These are phyloP conservation scores for Crioceris asparagi DNA, from an alignment of 2,888 invertebrate genomes.

Conservation along the genomic window DNA sequence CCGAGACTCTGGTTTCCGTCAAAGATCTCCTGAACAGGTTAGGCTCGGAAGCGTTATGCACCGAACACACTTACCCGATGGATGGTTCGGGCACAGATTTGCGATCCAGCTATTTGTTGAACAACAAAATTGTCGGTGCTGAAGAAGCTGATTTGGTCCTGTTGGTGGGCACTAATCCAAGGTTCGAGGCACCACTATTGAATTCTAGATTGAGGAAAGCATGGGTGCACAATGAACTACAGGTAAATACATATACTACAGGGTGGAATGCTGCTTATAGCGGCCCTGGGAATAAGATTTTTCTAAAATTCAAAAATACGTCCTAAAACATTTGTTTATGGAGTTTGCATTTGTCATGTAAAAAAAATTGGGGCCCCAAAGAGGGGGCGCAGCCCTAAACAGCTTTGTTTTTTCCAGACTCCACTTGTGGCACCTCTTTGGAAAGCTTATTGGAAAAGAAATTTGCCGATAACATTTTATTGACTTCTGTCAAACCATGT, in stretches of 20 bases:
- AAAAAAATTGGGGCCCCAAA: too few relatives aligned
- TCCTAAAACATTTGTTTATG: too few relatives aligned
- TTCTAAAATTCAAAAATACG: too few relatives aligned
- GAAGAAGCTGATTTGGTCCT: slow-evolving; percentile 91
- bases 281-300: too few relatives aligned
- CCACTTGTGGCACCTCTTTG: too few relatives aligned
- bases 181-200: slow-evolving; percentile 92
- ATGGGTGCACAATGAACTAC: slow-evolving; percentile 87
- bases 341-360: too few relatives aligned
- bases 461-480: too few relatives aligned
- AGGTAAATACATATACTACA: slow-evolving; percentile 39
- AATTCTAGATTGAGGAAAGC: slow-evolving; percentile 93
- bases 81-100: slow-evolving; percentile 74
- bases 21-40: slow-evolving; percentile 87
- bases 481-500: too few relatives aligned
- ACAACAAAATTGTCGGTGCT: slow-evolving; percentile 77
- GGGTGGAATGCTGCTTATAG: too few relatives aligned
- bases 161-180: slow-evolving; percentile 91
- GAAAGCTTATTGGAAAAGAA: too few relatives aligned
- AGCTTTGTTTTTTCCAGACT: too few relatives aligned
- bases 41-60: slow-evolving; percentile 77
- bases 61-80: slow-evolving; percentile 83
- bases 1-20: slow-evolving; percentile 78
- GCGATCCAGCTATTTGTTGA: slow-evolving; percentile 84
- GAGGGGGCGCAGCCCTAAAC: too few relatives aligned